Percentiles rank a stretch among this genome's conserved stretches.
These are phyloP conservation scores for Callimorpha dominula DNA, from an alignment of 2,888 invertebrate species.

Conservation along the genomic window DNA sequence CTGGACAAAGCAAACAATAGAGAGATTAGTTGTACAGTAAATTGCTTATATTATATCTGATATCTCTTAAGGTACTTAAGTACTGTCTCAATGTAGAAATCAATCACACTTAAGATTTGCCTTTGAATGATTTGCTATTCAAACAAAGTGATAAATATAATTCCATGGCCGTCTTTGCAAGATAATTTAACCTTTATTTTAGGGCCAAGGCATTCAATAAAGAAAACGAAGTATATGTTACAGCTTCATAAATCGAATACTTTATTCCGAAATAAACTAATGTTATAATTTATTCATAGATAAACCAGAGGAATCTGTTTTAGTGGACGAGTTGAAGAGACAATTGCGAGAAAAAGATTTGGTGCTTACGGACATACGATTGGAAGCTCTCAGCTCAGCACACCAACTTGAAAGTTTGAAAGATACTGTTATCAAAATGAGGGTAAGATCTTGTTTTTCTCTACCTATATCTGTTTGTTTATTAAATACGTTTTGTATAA, in stretches of 20 bases:
- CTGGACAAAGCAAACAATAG: conserved; percentile 27
- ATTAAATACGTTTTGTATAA: neutral
- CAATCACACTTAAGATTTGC: neutral
- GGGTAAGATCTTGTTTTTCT: conserved; percentile 85
- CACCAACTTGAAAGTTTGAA: conserved; percentile 98
- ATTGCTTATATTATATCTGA: neutral
- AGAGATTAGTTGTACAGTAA: conserved; percentile 2
- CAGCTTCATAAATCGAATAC: conserved; percentile 5
- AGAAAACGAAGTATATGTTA: neutral
- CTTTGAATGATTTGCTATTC: neutral
- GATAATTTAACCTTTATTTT: conserved; percentile 14
- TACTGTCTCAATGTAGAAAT: neutral
- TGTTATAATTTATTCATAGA: conserved; percentile 68
- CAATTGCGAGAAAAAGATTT: conserved; percentile 98
- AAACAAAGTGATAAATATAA: neutral
- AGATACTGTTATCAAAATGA: conserved; percentile 98
- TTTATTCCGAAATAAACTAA: neutral
- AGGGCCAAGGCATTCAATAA: conserved; percentile 11
- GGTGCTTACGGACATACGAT: conserved; percentile 97
- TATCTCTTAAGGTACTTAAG: neutral
- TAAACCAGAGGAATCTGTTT: conserved; percentile 79
- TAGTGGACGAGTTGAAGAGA: conserved; percentile 94
- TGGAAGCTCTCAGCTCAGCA: conserved; percentile 98
- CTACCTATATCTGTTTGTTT: neutral
- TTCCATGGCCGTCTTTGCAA: neutral